Conservation (phyloP, 2,797 vertebrate genomes). For the Intellagama lesueurii region DNA sequence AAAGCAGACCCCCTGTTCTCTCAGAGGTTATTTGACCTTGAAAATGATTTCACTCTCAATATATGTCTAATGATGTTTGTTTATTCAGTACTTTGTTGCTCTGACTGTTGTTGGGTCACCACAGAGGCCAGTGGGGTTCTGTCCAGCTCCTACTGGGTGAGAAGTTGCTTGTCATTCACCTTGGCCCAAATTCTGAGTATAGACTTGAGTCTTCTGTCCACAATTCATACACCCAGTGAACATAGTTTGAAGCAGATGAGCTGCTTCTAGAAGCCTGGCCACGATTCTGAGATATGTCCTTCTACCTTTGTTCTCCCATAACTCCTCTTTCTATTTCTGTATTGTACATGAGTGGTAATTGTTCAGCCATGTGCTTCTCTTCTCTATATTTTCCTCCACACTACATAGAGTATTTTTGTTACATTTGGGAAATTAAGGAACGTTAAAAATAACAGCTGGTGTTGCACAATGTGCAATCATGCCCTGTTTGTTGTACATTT, state of each 20-base stretch:
- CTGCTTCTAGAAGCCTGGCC: background rate
- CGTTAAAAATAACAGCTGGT: conserved; percentile 6
- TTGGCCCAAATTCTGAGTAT: background rate
- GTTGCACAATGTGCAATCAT: conserved; percentile 41
- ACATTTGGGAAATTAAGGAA: conserved; percentile 22
- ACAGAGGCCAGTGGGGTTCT: background rate
- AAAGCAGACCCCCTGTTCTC: background rate
- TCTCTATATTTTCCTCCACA: conserved; percentile 10
- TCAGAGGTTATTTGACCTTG: background rate
- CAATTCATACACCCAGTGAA: background rate
- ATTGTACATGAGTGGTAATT: background rate
- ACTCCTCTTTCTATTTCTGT: background rate
- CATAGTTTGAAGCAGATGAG: background rate
- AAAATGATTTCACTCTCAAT: no score
- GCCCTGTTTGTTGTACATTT: conserved; percentile 16
- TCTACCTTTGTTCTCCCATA: background rate
- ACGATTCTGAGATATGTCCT: background rate
- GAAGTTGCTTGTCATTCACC: background rate
- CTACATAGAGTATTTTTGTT: conserved; percentile 3
- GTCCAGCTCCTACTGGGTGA: background rate
- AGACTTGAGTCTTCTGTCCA: background rate
- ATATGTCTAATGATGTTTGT: background rate
- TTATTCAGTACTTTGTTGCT: background rate
- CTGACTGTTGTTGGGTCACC: background rate
- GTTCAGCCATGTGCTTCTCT: conserved; percentile 19